A percentile compares a stretch with the other conserved stretches of the same genome.
Conservation (phyloP, 2,797 vertebrate genomes). For the Pipistrellus kuhlii region DNA sequence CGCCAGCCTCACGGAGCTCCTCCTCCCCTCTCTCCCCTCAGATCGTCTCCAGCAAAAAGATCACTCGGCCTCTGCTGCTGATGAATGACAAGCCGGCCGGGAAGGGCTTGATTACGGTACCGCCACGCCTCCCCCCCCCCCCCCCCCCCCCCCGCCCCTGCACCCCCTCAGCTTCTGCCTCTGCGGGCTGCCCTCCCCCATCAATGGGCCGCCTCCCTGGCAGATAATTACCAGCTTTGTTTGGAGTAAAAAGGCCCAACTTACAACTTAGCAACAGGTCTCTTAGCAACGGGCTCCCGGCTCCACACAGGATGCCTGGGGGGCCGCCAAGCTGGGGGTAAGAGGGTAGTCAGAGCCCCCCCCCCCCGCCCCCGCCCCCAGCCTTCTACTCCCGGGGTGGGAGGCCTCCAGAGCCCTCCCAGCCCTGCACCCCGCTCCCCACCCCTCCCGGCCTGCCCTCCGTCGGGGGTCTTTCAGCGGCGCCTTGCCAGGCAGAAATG, state of each 20-base stretch:
- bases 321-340: neutral
- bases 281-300: conserved; percentile 86
- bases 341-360: neutral
- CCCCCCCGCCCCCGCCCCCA: neutral
- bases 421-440: neutral
- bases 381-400: neutral
- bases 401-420: neutral
- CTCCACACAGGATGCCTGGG: conserved; percentile 59
- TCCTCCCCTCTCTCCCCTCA: conserved; percentile 76
- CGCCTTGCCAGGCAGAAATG: too few species aligned
- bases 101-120: conserved; percentile 96
- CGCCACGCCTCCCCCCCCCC: neutral
- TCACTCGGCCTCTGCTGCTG: conserved; percentile 93
- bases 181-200: conserved; percentile 58
- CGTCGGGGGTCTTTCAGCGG: neutral
- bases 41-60: conserved; percentile 99
- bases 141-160: neutral
- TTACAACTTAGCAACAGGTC: conserved; percentile 88
- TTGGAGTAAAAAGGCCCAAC: conserved; percentile 83
- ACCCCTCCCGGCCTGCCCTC: neutral
- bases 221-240: conserved; percentile 82
- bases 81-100: conserved; percentile 98
- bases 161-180: neutral
- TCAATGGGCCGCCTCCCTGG: conserved; percentile 76
- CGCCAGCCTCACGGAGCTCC: too few species aligned